Conservation (phyloP, 2,113 vertebrate genomes). For the Eclectus roratus region DNA sequence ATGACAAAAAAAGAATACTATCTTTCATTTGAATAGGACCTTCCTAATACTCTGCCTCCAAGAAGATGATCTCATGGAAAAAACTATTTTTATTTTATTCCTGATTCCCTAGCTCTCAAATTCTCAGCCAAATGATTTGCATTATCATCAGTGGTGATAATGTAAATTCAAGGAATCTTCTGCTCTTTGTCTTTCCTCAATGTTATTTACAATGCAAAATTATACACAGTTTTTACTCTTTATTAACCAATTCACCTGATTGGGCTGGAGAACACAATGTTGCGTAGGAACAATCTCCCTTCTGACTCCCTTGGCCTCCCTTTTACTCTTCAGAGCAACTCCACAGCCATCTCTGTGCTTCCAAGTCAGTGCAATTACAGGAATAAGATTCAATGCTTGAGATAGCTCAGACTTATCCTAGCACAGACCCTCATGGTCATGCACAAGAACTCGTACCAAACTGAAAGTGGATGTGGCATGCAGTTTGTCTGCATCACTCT, state of each 20-base stretch:
- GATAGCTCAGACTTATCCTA: neutral
- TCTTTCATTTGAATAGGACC: neutral
- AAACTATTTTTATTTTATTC: neutral
- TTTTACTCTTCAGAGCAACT: neutral
- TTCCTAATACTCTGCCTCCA: neutral
- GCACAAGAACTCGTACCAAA: neutral
- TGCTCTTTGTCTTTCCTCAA: neutral
- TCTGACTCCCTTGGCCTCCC: neutral
- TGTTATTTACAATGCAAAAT: neutral
- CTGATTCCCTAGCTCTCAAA: neutral
- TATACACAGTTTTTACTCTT: neutral
- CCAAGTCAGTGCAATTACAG: neutral
- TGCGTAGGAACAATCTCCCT: neutral
- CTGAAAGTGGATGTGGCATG: fast-evolving
- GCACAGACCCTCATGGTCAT: neutral
- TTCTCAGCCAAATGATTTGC: neutral
- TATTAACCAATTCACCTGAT: neutral
- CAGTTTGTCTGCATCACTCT: neutral
- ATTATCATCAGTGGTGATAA: neutral
- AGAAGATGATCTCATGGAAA: neutral
- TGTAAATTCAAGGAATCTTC: neutral
- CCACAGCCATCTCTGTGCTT: neutral
- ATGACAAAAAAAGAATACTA: neutral
- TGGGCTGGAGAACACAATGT: neutral
- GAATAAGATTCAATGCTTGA: neutral